Percentiles rank a stretch among this genome's conserved stretches.
phyloP scores from a whole-genome alignment of 2,797 vertebrate species.

The Vultur gryphus region DNA sequence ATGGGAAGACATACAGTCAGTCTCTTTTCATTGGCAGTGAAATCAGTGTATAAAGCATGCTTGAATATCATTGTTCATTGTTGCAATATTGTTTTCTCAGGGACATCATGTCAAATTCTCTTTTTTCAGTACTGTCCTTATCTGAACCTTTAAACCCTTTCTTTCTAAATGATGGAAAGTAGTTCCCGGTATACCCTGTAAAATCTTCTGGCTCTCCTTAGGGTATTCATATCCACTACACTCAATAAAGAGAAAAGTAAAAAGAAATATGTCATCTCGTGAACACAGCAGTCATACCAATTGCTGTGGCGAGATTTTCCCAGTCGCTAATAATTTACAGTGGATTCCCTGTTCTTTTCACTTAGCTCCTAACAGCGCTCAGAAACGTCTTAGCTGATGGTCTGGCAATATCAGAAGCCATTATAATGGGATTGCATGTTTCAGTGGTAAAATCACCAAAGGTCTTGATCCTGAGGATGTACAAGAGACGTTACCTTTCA shows the following conservation, averaged over 20 bases:
- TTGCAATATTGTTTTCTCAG: slow-evolving; percentile 37
- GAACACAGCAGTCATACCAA: not conserved
- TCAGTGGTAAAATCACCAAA: not conserved
- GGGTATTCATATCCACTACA: not conserved
- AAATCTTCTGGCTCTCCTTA: not conserved
- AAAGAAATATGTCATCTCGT: not conserved
- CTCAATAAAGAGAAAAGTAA: slow-evolving; percentile 1
- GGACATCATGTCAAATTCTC: slow-evolving; percentile 55
- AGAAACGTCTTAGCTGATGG: not conserved
- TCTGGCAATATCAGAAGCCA: not conserved
- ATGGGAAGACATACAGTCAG: slow-evolving; percentile 44
- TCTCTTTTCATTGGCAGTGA: slow-evolving; percentile 63
- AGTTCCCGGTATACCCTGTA: not conserved
- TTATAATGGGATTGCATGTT: not conserved
- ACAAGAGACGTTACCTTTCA: not conserved
- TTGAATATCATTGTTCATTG: slow-evolving; percentile 29
- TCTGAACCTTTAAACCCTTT: slow-evolving; percentile 56
- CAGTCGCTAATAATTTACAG: not conserved
- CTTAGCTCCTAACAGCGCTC: not conserved
- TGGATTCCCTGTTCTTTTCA: not conserved
- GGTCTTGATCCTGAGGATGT: not conserved
- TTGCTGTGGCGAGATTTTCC: not conserved
- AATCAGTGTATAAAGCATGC: slow-evolving; percentile 49
- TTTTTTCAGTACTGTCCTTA: slow-evolving; percentile 59
- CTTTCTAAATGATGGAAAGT: slow-evolving; percentile 5